Percentiles rank a stretch among this genome's conserved stretches.
Conservation (phyloP, 2,888 invertebrate species). For the Ectemnius cavifrons region DNA sequence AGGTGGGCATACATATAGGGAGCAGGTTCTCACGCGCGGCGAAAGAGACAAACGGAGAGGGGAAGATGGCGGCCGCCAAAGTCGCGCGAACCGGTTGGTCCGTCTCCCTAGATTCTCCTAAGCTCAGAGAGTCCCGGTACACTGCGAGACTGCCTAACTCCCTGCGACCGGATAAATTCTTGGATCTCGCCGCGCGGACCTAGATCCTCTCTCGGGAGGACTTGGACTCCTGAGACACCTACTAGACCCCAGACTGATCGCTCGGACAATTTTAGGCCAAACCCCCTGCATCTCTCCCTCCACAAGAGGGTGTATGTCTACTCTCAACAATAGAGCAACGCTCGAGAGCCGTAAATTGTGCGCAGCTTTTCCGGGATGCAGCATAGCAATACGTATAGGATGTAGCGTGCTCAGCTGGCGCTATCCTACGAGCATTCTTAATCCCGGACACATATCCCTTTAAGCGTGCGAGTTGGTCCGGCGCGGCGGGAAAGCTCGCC, state of each 20-base stretch:
- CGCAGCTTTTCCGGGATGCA: conserved; percentile 33
- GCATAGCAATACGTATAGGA: conserved; percentile 6
- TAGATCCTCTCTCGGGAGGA: not conserved
- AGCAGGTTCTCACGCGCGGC: conserved; percentile 69
- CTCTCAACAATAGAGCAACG: too few relatives aligned
- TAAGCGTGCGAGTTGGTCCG: conserved; percentile 31
- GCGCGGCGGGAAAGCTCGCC: conserved; percentile 34
- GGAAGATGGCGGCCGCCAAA: conserved; percentile 75
- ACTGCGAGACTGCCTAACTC: conserved; percentile 54
- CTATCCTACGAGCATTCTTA: conserved; percentile 50
- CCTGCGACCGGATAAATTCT: conserved; percentile 48
- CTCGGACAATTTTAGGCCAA: too few relatives aligned
- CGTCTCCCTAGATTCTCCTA: conserved; percentile 70
- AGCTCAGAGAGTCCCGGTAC: conserved; percentile 60
- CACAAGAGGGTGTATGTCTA: too few relatives aligned
- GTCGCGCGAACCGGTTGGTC: conserved; percentile 75
- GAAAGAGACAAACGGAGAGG: conserved; percentile 67
- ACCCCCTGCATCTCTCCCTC: too few relatives aligned
- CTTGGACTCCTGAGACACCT: too few relatives aligned
- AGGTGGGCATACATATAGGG: conserved; percentile 62
- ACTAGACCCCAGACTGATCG: too few relatives aligned
- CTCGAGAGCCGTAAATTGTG: not conserved
- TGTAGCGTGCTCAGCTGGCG: conserved; percentile 2
- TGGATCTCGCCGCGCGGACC: conserved; percentile 14
- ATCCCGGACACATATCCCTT: conserved; percentile 54